These are phyloP conservation scores for Hucho hucho DNA, from an alignment of 2,113 vertebrate genomes.

Conservation along the genomic window DNA sequence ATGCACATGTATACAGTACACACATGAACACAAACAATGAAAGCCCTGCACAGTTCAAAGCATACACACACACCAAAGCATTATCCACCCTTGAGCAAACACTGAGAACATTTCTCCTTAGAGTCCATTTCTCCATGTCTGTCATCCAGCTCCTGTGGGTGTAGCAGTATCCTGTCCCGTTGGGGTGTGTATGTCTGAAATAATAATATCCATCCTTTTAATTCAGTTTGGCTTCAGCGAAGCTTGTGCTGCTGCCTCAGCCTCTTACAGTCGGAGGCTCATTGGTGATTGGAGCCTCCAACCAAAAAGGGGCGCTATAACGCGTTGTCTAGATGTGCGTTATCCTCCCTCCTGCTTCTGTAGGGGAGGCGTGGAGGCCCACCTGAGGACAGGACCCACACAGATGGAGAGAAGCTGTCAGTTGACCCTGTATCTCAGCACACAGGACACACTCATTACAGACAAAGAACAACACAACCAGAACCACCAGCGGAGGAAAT, in stretches of 20 bases:
- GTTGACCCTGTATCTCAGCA: neutral
- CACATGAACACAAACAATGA: conserved; percentile 16
- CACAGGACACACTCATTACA: neutral
- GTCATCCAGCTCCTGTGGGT: conserved; percentile 19
- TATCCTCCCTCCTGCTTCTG: conserved; percentile 34
- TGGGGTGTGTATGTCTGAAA: neutral
- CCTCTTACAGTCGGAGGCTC: neutral
- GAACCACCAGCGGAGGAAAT: neutral
- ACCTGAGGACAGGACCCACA: conserved; percentile 43
- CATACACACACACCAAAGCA: conserved; percentile 3
- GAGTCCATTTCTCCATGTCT: conserved; percentile 39
- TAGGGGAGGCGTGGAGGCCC: conserved; percentile 46
- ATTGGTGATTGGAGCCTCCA: neutral
- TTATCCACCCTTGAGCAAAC: conserved; percentile 27
- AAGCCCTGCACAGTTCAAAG: conserved; percentile 3
- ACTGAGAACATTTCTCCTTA: conserved; percentile 42
- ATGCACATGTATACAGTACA: neutral
- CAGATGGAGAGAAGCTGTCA: neutral
- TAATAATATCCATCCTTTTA: neutral
- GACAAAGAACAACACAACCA: conserved; percentile 26
- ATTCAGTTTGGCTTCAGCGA: conserved; percentile 16
- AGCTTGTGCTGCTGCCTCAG: neutral
- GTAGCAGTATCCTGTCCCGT: conserved; percentile 2
- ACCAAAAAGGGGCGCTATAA: conserved; percentile 53
- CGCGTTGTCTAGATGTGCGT: conserved; percentile 54